Evolutionary conservation across 2,113 vertebrate species (phyloP).

Genomic region (Caracal caracal): DNA sequence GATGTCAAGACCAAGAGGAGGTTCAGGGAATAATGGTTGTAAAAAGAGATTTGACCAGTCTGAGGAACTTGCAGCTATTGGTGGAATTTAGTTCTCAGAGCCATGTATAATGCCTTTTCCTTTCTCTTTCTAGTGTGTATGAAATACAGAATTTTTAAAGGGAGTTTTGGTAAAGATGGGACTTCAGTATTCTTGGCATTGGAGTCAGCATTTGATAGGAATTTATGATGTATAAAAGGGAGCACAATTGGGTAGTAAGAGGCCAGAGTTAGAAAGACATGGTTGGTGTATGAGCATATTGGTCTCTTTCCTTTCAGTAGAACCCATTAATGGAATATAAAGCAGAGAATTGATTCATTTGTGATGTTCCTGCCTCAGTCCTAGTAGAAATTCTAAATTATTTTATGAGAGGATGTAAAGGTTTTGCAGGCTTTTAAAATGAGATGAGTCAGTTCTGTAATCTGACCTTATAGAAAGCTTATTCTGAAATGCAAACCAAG

Average conservation of each 20-base stretch:
- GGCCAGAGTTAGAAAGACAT: neutral
- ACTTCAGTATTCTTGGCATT: neutral
- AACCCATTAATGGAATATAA: neutral
- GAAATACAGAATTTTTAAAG: neutral
- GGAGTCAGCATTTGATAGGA: neutral
- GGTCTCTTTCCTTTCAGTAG: neutral
- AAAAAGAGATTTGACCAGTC: neutral
- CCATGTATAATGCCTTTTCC: neutral
- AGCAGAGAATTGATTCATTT: neutral
- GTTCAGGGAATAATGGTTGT: slow-evolving; percentile 1
- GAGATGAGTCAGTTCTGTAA: neutral
- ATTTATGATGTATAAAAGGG: neutral
- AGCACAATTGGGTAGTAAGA: neutral
- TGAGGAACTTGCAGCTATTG: neutral
- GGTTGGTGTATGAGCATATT: neutral
- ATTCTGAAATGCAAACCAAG: neutral
- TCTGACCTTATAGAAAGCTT: neutral
- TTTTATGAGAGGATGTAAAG: slow-evolving; percentile 14
- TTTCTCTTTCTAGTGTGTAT: neutral
- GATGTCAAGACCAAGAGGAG: neutral
- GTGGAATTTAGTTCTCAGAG: neutral
- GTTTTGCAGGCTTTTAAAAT: neutral
- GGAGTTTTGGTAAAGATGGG: neutral
- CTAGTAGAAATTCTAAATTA: neutral
- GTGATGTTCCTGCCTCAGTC: neutral